A percentile compares a stretch with the other conserved stretches of the same genome.
These are phyloP conservation scores for Arge pagana DNA, from an alignment of 2,888 invertebrate species.

Conservation along the genomic window DNA sequence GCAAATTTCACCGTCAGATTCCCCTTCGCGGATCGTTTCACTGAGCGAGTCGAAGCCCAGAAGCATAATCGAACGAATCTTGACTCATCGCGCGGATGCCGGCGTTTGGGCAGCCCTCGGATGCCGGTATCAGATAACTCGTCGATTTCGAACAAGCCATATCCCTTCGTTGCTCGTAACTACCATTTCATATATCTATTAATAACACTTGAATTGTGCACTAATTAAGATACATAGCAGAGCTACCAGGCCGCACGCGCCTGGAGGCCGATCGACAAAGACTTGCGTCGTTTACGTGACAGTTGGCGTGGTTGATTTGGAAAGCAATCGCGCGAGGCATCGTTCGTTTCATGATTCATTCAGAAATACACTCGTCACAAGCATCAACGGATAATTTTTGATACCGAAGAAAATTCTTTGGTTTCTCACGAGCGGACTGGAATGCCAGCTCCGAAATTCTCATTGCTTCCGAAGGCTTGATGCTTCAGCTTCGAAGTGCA, in stretches of 20 bases:
- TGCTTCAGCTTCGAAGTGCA: no score
- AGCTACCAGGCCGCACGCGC: not conserved
- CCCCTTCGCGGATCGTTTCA: conserved; percentile 12
- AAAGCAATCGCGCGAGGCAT: no score
- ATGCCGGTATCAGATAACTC: not conserved
- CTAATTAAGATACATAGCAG: conserved; percentile 6
- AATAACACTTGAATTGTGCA: conserved; percentile 4
- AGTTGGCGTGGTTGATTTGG: conserved; percentile 39
- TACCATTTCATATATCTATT: not conserved
- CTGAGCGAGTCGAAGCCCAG: not conserved
- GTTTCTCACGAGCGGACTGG: no score
- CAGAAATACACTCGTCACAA: no score
- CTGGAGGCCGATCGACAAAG: conserved; percentile 39
- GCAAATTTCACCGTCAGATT: conserved; percentile 4
- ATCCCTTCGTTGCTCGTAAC: not conserved
- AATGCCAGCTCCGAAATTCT: no score
- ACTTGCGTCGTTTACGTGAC: conserved; percentile 34
- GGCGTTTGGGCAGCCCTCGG: not conserved
- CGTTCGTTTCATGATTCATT: no score
- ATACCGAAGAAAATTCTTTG: no score
- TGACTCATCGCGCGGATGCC: not conserved
- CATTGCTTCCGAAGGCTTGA: no score
- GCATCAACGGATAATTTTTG: no score
- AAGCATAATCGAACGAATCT: not conserved
- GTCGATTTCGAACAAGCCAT: not conserved